Evolutionary conservation across 2,888 invertebrate species (phyloP).

Genomic region (Calephelis perditalis): DNA sequence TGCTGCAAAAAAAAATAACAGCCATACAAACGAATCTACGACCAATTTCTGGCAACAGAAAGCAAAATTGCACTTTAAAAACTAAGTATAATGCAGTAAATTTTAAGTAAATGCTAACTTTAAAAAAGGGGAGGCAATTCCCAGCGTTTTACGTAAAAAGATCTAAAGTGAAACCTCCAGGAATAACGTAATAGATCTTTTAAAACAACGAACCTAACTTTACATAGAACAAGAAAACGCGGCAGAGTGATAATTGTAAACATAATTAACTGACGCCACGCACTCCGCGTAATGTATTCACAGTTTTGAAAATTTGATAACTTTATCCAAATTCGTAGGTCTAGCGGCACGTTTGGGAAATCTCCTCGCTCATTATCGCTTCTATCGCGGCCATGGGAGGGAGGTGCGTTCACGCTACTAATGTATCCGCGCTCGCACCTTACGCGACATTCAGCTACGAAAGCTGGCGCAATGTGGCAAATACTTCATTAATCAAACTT

Average conservation of each 20-base stretch:
- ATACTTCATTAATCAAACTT: not conserved
- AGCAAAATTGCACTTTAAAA: too few relatives aligned
- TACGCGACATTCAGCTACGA: constrained; percentile 34
- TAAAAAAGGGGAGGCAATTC: not conserved
- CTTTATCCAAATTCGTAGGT: constrained; percentile 73
- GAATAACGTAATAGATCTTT: not conserved
- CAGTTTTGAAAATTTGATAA: constrained; percentile 78
- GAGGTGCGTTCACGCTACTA: constrained; percentile 53
- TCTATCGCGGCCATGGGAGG: constrained; percentile 53
- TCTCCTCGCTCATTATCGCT: constrained; percentile 67
- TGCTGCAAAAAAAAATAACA: too few relatives aligned
- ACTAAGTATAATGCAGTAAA: too few relatives aligned
- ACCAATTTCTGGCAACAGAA: too few relatives aligned
- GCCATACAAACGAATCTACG: too few relatives aligned
- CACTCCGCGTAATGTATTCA: constrained; percentile 58
- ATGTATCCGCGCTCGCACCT: constrained; percentile 65
- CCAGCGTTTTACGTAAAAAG: too few relatives aligned
- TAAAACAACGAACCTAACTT: constrained; percentile 3
- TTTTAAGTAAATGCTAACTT: too few relatives aligned
- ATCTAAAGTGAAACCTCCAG: too few relatives aligned
- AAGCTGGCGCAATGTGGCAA: constrained; percentile 18
- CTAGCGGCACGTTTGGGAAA: constrained; percentile 71
- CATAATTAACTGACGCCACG: constrained; percentile 60
- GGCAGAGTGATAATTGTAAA: constrained; percentile 52
- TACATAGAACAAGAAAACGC: constrained; percentile 15